These are phyloP conservation scores for Apamea crenata DNA, from an alignment of 2,888 invertebrate genomes.

Conservation along the genomic window DNA sequence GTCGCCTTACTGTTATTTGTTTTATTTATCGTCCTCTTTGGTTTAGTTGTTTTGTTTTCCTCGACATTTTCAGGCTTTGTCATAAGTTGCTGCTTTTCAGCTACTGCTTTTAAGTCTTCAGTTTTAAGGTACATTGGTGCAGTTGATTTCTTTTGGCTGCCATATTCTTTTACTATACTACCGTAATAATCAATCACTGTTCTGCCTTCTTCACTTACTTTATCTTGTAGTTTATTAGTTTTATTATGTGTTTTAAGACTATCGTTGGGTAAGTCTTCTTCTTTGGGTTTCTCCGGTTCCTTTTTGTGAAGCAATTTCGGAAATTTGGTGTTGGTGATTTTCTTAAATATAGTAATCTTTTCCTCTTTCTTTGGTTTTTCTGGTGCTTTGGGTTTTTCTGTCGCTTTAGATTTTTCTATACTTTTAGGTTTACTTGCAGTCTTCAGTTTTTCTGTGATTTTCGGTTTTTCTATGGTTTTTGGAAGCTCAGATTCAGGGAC, in stretches of 20 bases:
- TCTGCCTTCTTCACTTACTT: constrained; percentile 91
- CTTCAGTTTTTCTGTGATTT: constrained; percentile 71
- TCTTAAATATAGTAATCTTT: constrained; percentile 83
- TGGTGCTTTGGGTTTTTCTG: constrained; percentile 68
- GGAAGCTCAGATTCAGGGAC: constrained; percentile 53
- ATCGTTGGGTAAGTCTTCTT: constrained; percentile 63
- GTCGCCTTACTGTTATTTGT: constrained; percentile 65
- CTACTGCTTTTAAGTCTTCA: constrained; percentile 91
- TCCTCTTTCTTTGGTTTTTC: constrained; percentile 81
- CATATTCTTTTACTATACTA: constrained; percentile 94
- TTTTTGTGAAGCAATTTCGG: constrained; percentile 83
- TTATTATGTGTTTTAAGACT: constrained; percentile 70
- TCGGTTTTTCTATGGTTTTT: constrained; percentile 61
- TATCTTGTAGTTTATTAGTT: constrained; percentile 76
- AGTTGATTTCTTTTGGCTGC: constrained; percentile 87
- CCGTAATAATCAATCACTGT: constrained; percentile 95
- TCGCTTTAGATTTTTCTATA: constrained; percentile 67
- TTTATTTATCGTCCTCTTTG: constrained; percentile 73
- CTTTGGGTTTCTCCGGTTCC: constrained; percentile 76
- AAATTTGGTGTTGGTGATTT: constrained; percentile 85
- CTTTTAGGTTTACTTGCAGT: constrained; percentile 69
- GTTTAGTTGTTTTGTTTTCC: constrained; percentile 68
- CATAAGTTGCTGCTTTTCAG: constrained; percentile 86
- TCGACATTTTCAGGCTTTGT: constrained; percentile 72
- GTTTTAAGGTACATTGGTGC: constrained; percentile 91